phyloP scores from a whole-genome alignment of 2,888 invertebrate species.

The Drosophila suboccidentalis region DNA sequence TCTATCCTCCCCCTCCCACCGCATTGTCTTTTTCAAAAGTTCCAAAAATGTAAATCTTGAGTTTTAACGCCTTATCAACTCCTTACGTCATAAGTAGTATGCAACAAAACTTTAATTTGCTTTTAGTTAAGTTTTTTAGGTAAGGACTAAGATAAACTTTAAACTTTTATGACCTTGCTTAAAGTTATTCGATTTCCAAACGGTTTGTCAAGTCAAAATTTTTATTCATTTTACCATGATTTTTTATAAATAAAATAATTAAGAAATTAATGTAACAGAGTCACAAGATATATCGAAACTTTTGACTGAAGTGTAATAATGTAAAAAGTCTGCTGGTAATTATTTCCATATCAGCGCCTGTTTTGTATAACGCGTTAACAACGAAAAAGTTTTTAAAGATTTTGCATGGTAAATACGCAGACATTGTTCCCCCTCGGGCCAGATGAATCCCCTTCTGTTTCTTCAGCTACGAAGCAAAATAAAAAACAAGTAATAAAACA shows the following conservation, averaged over 20 bases:
- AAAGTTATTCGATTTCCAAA: too few relatives aligned
- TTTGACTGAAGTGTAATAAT: slow-evolving; percentile 17
- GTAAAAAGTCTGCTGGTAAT: slow-evolving; percentile 68
- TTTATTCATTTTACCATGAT: too few relatives aligned
- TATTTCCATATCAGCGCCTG: slow-evolving; percentile 75
- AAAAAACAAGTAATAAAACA: slow-evolving; percentile 12
- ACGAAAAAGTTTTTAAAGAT: slow-evolving; percentile 61
- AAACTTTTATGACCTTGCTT: too few relatives aligned
- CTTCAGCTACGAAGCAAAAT: background rate
- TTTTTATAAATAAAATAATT: background rate
- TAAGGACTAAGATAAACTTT: too few relatives aligned
- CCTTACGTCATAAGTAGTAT: too few relatives aligned
- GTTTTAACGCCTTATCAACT: too few relatives aligned
- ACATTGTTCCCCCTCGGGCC: slow-evolving; percentile 1
- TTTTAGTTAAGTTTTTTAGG: too few relatives aligned
- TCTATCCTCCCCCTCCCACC: too few relatives aligned
- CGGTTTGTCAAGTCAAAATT: too few relatives aligned
- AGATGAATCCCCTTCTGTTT: background rate
- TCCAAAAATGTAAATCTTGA: too few relatives aligned
- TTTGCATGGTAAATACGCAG: slow-evolving; percentile 39
- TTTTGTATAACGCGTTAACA: slow-evolving; percentile 32
- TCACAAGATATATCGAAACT: background rate
- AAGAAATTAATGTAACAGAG: background rate
- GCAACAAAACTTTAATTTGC: too few relatives aligned
- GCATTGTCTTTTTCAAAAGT: too few relatives aligned